Percentiles rank a stretch among this genome's conserved stretches.
Evolutionary conservation across 2,113 vertebrate species (phyloP).

Genomic region (western clawed frog (Xenopus tropicalis)): DNA sequence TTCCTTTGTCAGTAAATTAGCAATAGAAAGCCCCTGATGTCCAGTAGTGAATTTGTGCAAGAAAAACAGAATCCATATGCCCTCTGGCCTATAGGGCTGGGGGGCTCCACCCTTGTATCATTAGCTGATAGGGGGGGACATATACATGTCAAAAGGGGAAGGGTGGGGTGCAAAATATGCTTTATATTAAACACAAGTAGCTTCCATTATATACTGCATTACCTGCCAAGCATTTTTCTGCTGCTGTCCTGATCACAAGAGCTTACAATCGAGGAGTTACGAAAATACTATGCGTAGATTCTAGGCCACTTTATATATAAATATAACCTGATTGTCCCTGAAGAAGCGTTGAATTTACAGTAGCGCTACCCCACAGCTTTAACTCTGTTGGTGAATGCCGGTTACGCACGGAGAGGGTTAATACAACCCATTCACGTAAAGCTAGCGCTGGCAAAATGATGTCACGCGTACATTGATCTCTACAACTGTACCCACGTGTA

Average conservation of each 20-base stretch:
- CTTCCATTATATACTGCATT: neutral
- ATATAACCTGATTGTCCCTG: too few species aligned
- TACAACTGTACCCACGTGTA: conserved; percentile 12
- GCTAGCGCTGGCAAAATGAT: neutral
- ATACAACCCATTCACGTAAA: conserved; percentile 13
- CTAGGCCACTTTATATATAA: too few species aligned
- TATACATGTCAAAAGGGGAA: neutral
- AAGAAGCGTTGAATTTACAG: too few species aligned
- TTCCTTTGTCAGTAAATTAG: neutral
- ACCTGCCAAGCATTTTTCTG: neutral
- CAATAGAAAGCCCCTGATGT: neutral
- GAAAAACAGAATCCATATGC: neutral
- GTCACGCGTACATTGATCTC: conserved; percentile 1
- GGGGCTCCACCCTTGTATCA: neutral
- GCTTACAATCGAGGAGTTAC: neutral
- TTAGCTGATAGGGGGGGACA: neutral
- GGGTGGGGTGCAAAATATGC: neutral
- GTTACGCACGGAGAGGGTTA: conserved; percentile 4
- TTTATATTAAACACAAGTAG: neutral
- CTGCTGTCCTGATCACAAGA: neutral
- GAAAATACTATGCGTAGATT: too few species aligned
- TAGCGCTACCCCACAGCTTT: too few species aligned
- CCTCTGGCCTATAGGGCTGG: neutral
- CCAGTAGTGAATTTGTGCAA: neutral
- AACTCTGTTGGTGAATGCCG: neutral